Evolutionary conservation across 2,113 vertebrate genomes (phyloP), one percentile per base, ranked within the genome.

Genomic region (Gyps fulvus): DNA sequence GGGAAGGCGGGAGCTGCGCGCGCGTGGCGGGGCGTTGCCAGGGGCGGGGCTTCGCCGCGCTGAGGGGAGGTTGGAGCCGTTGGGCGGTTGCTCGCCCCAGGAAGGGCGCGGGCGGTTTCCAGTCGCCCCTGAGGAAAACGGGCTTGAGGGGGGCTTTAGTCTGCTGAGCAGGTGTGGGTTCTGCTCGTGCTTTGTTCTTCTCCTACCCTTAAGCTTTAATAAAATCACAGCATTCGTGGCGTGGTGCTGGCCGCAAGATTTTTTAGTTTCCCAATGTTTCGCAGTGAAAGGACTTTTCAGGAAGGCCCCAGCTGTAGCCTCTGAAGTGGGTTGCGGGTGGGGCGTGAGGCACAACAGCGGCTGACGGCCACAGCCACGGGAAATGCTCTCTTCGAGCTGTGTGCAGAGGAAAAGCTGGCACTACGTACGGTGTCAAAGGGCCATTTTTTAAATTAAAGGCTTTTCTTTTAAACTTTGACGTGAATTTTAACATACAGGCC

Each of bases 61-160:
- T 2, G 8, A 3, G 21, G 13, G 73, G 47, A 11, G 6, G 52
- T 12, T 40, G 63, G 36, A 47, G 55, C 8, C 12, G 42, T 40
- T 34, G 18, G 6, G 29, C 6, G 27, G 5, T 6, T 20, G 12
- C 3, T 52, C 6, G 1, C 19, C 6, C 9, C 2, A 2, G 14
- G 38, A 6, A 0, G 47, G 18, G 2, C 1, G 1, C 1, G 11
- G 17, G 0, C 0, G 0, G 3, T 9, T 23, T 12, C 2, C 16
- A 1, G 1, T 26, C 17, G 0, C 0, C 1, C 3, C 2, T 0
- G 2, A 47, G 36, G 15, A 2, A 13, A 21, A 13, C 6, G 5
- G 6, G 5, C 0, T 0, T 34, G 29, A 7, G 23, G 47, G 49
- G 18, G 7, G 2, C 0, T 21, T 16, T 16, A 4, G 5, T 21